A percentile compares a stretch with the other conserved stretches of the same genome.
Conservation (phyloP, 2,888 invertebrate species). For the Pilophorus perplexus region DNA sequence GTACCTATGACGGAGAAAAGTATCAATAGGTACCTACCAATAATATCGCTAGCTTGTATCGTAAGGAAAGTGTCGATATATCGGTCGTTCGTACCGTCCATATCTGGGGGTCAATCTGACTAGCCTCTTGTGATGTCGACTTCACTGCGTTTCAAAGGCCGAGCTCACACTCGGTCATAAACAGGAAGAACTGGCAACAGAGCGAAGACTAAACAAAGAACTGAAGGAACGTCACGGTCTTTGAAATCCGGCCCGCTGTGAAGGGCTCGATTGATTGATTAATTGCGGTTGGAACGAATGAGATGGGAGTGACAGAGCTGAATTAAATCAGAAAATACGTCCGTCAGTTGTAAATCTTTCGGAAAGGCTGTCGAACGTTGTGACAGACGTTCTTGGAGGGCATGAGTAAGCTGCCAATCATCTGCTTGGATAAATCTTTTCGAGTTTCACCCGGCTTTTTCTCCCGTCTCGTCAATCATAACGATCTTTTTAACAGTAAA, state of each 20-base stretch:
- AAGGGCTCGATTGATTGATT: conserved; percentile 23
- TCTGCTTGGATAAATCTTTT: conserved; percentile 19
- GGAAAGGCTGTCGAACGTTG: conserved; percentile 16
- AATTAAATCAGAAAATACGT: conserved; percentile 19
- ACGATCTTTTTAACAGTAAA: too few species aligned
- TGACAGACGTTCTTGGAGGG: conserved; percentile 17
- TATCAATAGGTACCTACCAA: too few species aligned
- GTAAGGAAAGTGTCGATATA: too few species aligned
- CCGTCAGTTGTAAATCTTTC: conserved; percentile 25
- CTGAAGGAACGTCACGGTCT: conserved; percentile 1
- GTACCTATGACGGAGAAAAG: too few species aligned
- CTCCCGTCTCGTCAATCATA: too few species aligned
- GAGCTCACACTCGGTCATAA: too few species aligned
- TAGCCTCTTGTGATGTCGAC: too few species aligned
- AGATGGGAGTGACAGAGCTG: conserved; percentile 29
- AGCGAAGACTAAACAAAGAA: conserved; percentile 9
- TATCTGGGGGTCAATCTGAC: too few species aligned
- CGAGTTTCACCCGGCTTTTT: conserved; percentile 5
- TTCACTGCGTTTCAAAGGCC: too few species aligned
- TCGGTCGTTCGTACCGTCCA: too few species aligned
- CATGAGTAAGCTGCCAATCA: conserved; percentile 27
- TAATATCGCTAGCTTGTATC: too few species aligned
- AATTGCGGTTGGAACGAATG: conserved; percentile 28
- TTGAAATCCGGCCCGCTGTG: conserved; percentile 4
- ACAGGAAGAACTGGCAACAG: not conserved